Base-by-base conservation (phyloP, 2,113 vertebrate species). In the Pogonocichla stellata region DNA sequence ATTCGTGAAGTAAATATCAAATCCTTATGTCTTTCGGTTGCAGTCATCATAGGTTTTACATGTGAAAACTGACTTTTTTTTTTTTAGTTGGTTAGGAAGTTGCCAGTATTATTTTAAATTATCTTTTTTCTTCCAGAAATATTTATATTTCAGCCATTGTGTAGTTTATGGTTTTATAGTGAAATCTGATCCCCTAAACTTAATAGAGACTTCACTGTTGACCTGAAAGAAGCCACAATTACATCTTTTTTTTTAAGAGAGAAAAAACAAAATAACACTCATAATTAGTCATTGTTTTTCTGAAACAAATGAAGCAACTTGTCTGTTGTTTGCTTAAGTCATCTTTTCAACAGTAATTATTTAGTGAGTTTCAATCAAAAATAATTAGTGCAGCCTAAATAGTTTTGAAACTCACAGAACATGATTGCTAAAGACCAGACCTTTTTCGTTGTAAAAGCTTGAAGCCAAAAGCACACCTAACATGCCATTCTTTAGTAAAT, bases 311-410 rank as follows among this genome's bases (percentile, higher is more conserved):
- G n/a, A 77, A 67, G 77, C 86, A 96, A 88, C 79, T 92, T 62
- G 31, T n/a, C 66, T 79, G 61, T 84, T 95, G 73, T 93, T 95
- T 85, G 73, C 43, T 64, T 84, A 94, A 96, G 70, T 88, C 48
- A 75, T 95, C 40, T 72, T 95, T 89, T 93, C 70, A 80, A 56
- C 92, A 85, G 80, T 92, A 88, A 93, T 93, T 93, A 88, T 61
- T 86, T 33, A 69, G 70, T 20, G 33, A 57, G 64, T 80, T 70
- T 90, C 58, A 80, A 40, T 92, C 53, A 90, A 45, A 95, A 93
- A 34, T 89, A 78, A 92, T 95, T 71, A 81, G 53, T 40, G 45
- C 67, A 64, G 80, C 73, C 1, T 62, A 54, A 93, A 80, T 66
- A 36, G 61, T 94, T 93, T 88, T 65, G 93, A 80, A 80, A 54